Evolutionary conservation across 2,113 vertebrate species (phyloP), one percentile per base, ranked within the genome.

Genomic region (Phyllopteryx taeniolatus): DNA sequence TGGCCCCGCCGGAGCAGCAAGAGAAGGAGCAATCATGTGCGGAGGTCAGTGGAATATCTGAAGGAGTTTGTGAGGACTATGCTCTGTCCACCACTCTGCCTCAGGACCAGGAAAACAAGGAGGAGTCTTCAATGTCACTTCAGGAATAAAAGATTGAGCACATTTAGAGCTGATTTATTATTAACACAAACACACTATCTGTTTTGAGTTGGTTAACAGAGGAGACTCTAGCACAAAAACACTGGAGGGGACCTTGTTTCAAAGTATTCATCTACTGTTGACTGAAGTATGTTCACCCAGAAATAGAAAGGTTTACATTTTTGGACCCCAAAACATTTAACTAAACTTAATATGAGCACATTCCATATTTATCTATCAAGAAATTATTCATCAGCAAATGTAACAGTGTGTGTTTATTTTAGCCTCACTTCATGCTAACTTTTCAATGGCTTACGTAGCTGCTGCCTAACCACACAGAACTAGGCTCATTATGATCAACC

Each of bases 61-160:
- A 91, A 70, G 91, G 74, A 73, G 86, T 8, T 80, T 92, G 88
- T 73, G 90, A 78, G 85, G 92, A 60, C 79, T 91, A 90, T 10
- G 71, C 90, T 53, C 84, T 92, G 60, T 94, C 91, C 42, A 79
- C 84, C 44, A 93, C 91, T 0, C 85, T 93, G 46, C 90, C 79
- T 35, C 89, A 92, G 70, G 79, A 87, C 17, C 73, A 74, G 59
- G 74, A 84, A 49, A 75, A 70, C 20, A 68, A 82, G 13, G 72
- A 76, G 20, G 61, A 79, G 22, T 8, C 64, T 31, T 66, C 64
- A 8, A 47, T 31, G 22, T 47, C 64, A 46, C 64, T 66, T 46
- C 43, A 66, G 64, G 44, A 66, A 31, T 66, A 66, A 66, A n/a
- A 66, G n/a, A 13, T 8, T 27, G 22, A 27, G 14, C 44, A 46